Conservation (phyloP, 2,113 vertebrate species). For the Epinephelus fuscoguttatus region DNA sequence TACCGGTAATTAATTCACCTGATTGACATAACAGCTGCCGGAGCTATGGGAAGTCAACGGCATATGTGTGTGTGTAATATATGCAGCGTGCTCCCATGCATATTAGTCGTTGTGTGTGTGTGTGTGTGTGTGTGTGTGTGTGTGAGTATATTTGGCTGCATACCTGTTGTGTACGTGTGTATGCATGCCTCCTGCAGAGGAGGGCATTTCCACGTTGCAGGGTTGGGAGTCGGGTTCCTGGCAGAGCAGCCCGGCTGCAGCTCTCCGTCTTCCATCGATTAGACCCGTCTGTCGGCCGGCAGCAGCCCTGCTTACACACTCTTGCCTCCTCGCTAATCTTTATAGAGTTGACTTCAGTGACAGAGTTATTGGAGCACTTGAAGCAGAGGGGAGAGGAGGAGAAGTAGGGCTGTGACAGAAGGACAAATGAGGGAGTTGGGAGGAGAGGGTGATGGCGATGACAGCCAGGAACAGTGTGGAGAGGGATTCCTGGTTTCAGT, state of each 20-base stretch:
- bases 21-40: slow-evolving; percentile 85
- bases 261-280: slow-evolving; percentile 74
- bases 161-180: slow-evolving; percentile 37
- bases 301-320: slow-evolving; percentile 73
- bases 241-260: slow-evolving; percentile 25
- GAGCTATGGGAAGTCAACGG: slow-evolving; percentile 69
- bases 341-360: slow-evolving; percentile 80
- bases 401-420: slow-evolving; percentile 54
- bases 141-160: slow-evolving; percentile 23
- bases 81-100: slow-evolving; percentile 26
- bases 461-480: slow-evolving; percentile 43
- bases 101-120: background rate
- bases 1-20: slow-evolving; percentile 86
- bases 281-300: slow-evolving; percentile 75
- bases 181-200: slow-evolving; percentile 12
- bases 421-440: slow-evolving; percentile 47
- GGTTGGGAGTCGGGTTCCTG: slow-evolving; percentile 56
- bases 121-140: slow-evolving; percentile 9
- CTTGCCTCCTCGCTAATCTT: slow-evolving; percentile 79
- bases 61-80: slow-evolving; percentile 31
- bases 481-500: slow-evolving; percentile 46
- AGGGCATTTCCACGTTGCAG: slow-evolving; percentile 64
- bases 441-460: slow-evolving; percentile 38
- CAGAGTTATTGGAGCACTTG: slow-evolving; percentile 78
- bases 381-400: slow-evolving; percentile 55